phyloP scores from a whole-genome alignment of 2,113 vertebrate species.

The Oxygymnocypris stewartii region DNA sequence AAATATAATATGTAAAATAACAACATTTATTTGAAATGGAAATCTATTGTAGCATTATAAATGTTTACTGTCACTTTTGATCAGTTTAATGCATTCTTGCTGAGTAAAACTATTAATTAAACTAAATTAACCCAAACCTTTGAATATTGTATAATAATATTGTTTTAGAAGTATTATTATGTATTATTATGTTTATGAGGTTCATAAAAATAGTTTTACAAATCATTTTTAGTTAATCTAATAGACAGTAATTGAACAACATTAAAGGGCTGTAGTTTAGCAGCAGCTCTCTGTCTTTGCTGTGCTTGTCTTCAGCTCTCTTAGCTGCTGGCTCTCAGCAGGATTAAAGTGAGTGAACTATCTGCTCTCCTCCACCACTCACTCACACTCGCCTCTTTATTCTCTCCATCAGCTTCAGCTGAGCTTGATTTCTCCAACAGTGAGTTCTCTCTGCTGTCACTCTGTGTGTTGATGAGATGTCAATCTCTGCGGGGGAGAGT shows the following conservation, averaged over 20 bases:
- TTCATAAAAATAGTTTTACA: too few relatives aligned
- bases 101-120: neutral
- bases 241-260: neutral
- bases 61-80: neutral
- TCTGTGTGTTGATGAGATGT: constrained; percentile 39
- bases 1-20: neutral
- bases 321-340: constrained; percentile 23
- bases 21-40: neutral
- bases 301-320: constrained; percentile 22
- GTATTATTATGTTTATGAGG: neutral
- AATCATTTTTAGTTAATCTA: neutral
- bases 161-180: too few relatives aligned
- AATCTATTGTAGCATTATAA: too few relatives aligned
- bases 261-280: neutral
- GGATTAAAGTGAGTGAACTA: constrained; percentile 30
- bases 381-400: constrained; percentile 31
- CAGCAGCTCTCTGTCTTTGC: neutral
- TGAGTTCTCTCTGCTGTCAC: constrained; percentile 22
- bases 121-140: neutral
- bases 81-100: neutral
- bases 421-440: constrained; percentile 35
- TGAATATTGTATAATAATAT: neutral
- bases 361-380: constrained; percentile 22
- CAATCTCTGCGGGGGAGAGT: constrained; percentile 16
- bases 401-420: constrained; percentile 34